phyloP scores from a whole-genome alignment of 1,140 invertebrate genomes.

The Marisa cornuarietis region DNA sequence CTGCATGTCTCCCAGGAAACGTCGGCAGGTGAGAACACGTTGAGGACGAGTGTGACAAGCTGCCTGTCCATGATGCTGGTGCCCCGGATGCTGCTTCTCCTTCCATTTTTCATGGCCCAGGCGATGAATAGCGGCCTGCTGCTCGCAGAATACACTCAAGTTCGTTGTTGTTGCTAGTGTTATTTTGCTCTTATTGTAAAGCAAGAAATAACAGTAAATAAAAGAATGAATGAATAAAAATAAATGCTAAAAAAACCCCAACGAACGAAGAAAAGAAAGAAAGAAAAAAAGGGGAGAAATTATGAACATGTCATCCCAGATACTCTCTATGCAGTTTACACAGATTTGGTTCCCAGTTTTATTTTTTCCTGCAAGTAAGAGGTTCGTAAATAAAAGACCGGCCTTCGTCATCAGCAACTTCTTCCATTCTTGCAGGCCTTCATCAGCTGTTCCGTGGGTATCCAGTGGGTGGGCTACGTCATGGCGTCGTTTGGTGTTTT shows the following conservation, averaged over 20 bases:
- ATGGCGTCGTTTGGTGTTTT: slow-evolving; percentile 26
- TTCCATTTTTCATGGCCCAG: slow-evolving; percentile 31
- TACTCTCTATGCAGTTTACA: too few species aligned
- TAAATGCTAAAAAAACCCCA: too few species aligned
- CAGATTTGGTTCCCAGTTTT: background rate
- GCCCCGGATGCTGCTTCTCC: slow-evolving; percentile 24
- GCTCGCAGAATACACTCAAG: slow-evolving; percentile 26
- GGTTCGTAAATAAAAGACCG: background rate
- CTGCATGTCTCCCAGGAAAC: background rate
- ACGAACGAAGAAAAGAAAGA: background rate
- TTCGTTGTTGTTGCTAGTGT: background rate
- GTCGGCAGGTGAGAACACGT: background rate
- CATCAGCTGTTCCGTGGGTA: slow-evolving; percentile 28
- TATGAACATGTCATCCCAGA: too few species aligned
- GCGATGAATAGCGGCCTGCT: slow-evolving; percentile 32
- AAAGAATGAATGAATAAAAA: background rate
- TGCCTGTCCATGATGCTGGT: slow-evolving; percentile 25
- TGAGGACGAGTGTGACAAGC: slow-evolving; percentile 12
- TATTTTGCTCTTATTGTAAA: background rate
- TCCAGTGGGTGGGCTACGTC: slow-evolving; percentile 32
- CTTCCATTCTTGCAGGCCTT: slow-evolving; percentile 18
- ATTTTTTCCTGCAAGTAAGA: background rate
- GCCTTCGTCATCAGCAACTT: background rate
- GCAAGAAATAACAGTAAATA: background rate
- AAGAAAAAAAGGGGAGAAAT: too few species aligned